Conservation (phyloP, 2,113 vertebrate genomes). For the Garra rufa region DNA sequence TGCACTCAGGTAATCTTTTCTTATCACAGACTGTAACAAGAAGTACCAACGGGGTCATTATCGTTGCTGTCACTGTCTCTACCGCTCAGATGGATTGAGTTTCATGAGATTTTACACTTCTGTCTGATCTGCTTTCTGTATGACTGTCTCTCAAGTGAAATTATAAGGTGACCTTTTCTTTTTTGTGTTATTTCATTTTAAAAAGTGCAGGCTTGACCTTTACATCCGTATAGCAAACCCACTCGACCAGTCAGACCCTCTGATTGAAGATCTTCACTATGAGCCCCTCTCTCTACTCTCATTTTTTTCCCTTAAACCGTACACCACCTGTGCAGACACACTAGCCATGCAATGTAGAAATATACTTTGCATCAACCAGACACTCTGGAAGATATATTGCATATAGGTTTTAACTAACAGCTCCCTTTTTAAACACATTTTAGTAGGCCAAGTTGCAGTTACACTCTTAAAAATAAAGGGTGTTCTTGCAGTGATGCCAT, state of each 20-base stretch:
- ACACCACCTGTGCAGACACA: not conserved
- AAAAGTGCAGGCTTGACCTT: conserved; percentile 45
- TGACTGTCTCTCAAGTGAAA: conserved; percentile 26
- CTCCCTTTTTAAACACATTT: not conserved
- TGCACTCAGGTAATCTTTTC: no score
- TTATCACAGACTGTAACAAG: not conserved
- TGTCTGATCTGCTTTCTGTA: conserved; percentile 9
- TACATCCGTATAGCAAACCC: conserved; percentile 4
- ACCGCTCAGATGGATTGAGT: not conserved
- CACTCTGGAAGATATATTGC: not conserved
- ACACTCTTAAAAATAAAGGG: no score
- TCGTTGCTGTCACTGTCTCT: not conserved
- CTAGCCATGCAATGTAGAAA: not conserved
- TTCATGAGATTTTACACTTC: conserved; percentile 21
- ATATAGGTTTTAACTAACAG: not conserved
- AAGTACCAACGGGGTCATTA: not conserved
- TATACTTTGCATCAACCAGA: not conserved
- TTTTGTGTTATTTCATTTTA: conserved; percentile 35
- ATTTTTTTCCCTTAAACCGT: not conserved
- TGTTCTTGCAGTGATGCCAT: no score
- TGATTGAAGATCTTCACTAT: not conserved
- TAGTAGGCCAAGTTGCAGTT: not conserved
- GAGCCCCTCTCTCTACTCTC: not conserved
- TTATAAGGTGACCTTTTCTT: conserved; percentile 48
- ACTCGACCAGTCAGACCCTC: not conserved